Base-by-base conservation (phyloP, 2,113 vertebrate species). In the Heteronetta atricapilla region DNA sequence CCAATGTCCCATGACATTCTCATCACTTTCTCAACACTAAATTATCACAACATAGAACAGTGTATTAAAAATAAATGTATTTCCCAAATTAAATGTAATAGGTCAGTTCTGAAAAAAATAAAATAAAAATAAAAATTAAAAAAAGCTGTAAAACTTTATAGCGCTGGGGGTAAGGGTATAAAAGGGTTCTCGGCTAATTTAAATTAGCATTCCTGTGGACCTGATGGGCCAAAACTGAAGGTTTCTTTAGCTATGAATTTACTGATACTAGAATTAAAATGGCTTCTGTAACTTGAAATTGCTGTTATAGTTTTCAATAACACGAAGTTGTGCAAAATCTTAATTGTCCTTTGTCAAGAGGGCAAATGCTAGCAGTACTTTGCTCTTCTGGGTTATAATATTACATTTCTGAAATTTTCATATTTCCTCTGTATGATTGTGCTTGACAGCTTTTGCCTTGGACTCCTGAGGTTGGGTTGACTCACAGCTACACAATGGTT, bases 51-150 rank as follows among this genome's bases (percentile, higher is more conserved):
- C 55, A 17, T 55, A 86, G 52, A 81, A 40, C 3, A 62, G 15
- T 33, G 16, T 19, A 83, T 60, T 79, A 69, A 94, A 90, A 87
- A 75, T 53, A 82, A 92, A 6, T 36, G 23, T 38, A 26, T 90
- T 88, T 89, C 34, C 14, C 60, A 59, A 64, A 78, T 85, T 93
- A 81, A 91, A 83, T 55, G 33, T 63, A 88, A 94, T 70, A 42
- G 34, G 26, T 93, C 63, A 86, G 13, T 78, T 83, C 15, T 53
- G 23, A 59, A 85, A 79, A 31, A 2, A 4, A 33, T 55, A 13
- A 33, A 13, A 33, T 22, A 55, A n/a, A 33, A 56, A 9, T 46
- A 63, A 13, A 23, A 16, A 40, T 38, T 9, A 40, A 40, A 40
- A 40, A 13, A 40, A 13, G 10, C 31, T 62, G 13, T 77, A 50